phyloP scores from a whole-genome alignment of 2,113 vertebrate species.

The Apaloderma vittatum region DNA sequence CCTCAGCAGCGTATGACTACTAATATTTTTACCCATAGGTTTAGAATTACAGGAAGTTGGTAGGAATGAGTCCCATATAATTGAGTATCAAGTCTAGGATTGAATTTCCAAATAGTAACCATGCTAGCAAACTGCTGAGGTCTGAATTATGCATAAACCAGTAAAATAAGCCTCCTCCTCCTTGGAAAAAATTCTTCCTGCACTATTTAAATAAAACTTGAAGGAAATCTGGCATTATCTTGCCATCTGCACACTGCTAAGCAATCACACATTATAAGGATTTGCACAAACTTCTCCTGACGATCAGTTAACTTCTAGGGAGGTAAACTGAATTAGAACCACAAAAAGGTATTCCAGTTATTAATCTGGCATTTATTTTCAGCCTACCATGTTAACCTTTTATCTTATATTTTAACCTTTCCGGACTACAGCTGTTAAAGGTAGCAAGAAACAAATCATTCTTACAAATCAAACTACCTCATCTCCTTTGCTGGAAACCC shows the following conservation, averaged over 20 bases:
- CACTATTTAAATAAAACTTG: not conserved
- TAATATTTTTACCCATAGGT: constrained; percentile 95
- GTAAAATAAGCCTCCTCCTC: constrained; percentile 4
- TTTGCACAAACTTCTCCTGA: not conserved
- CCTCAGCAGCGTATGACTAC: constrained; percentile 82
- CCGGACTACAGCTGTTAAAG: not conserved
- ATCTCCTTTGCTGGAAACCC: not conserved
- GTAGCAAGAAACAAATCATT: not conserved
- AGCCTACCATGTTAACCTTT: not conserved
- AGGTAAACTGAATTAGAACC: not conserved
- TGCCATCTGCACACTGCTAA: not conserved
- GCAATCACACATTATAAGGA: not conserved
- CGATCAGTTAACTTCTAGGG: not conserved
- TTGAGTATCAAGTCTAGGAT: constrained; percentile 83
- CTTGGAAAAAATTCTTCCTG: not conserved
- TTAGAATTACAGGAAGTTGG: constrained; percentile 97
- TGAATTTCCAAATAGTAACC: constrained; percentile 82
- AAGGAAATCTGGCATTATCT: not conserved
- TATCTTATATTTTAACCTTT: not conserved
- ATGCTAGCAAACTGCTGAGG: constrained; percentile 75
- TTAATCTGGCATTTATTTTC: not conserved
- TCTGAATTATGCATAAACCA: constrained; percentile 66
- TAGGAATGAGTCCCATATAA: constrained; percentile 87
- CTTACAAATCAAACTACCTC: not conserved
- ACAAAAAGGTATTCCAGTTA: not conserved